Conservation (phyloP, 2,113 vertebrate species). For the Planiliza haematocheilus region DNA sequence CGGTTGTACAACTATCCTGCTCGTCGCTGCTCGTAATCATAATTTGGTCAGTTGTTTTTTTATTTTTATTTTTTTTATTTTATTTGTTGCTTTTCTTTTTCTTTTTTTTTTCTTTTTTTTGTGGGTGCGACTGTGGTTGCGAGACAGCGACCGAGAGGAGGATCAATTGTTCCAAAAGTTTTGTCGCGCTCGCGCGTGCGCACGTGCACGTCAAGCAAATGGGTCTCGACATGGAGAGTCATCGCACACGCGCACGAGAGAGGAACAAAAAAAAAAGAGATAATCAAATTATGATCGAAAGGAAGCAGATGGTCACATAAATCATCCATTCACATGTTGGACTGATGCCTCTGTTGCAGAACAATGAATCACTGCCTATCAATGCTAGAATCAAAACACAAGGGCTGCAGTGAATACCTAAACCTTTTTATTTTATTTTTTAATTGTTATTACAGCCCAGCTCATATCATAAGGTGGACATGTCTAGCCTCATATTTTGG, state of each 20-base stretch:
- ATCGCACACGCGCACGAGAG: constrained; percentile 39
- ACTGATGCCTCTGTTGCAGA: constrained; percentile 66
- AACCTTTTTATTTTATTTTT: no score
- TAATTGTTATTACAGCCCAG: constrained; percentile 13
- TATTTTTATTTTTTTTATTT: no score
- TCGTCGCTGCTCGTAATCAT: constrained; percentile 73
- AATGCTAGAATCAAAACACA: constrained; percentile 66
- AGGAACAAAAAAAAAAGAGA: constrained; percentile 50
- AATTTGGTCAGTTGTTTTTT: constrained; percentile 73
- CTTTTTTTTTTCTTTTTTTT: constrained; percentile 7
- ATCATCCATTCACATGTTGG: constrained; percentile 77
- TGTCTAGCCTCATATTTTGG: neutral
- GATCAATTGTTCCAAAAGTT: constrained; percentile 60
- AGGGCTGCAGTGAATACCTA: constrained; percentile 55
- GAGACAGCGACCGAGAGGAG: constrained; percentile 44
- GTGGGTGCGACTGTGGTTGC: constrained; percentile 47
- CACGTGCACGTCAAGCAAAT: constrained; percentile 22
- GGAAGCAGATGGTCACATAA: constrained; percentile 79
- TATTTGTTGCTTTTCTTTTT: constrained; percentile 33
- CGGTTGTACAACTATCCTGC: constrained; percentile 63
- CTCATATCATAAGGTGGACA: neutral
- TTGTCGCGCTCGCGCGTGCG: constrained; percentile 32
- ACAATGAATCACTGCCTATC: constrained; percentile 77
- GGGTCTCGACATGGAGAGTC: constrained; percentile 61
- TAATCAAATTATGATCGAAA: constrained; percentile 76